These are phyloP conservation scores for Xiphias gladius DNA, from an alignment of 2,113 vertebrate species.

Conservation along the genomic window DNA sequence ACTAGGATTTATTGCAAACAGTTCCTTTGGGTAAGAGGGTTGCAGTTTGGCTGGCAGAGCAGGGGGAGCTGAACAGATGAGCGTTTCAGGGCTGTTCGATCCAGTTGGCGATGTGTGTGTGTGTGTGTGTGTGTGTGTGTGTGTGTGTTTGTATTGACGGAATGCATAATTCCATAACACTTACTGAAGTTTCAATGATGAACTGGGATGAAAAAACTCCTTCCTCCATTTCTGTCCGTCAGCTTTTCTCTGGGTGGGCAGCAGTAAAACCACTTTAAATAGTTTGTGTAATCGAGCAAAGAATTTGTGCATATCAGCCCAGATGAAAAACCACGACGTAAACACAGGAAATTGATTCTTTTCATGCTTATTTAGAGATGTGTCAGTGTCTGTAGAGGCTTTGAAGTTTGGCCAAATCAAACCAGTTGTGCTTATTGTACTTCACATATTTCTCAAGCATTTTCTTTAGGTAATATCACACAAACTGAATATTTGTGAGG, in stretches of 20 bases:
- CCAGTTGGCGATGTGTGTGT: too few species aligned
- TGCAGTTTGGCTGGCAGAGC: too few species aligned
- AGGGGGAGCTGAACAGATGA: too few species aligned
- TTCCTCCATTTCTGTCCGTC: background rate
- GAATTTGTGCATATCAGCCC: conserved; percentile 19
- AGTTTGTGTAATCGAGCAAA: conserved; percentile 35
- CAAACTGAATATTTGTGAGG: conserved; percentile 9
- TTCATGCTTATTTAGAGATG: conserved; percentile 51
- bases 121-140: too few species aligned
- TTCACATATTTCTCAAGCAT: conserved; percentile 62
- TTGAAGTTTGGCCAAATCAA: conserved; percentile 52
- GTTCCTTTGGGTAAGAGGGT: too few species aligned
- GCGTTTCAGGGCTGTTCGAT: too few species aligned
- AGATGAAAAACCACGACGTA: conserved; percentile 38
- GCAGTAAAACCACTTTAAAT: conserved; percentile 30
- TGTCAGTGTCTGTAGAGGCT: conserved; percentile 31
- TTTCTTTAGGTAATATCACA: conserved; percentile 4
- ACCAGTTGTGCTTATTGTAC: conserved; percentile 25
- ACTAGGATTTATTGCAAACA: too few species aligned
- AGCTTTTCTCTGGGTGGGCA: conserved; percentile 6
- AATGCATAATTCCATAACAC: background rate
- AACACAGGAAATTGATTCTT: conserved; percentile 71
- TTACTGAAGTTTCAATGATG: background rate
- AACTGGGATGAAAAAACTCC: background rate
- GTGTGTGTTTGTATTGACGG: too few species aligned